These are phyloP conservation scores for Andricus quercusramuli DNA, from an alignment of 2,888 invertebrate species.

Conservation along the genomic window DNA sequence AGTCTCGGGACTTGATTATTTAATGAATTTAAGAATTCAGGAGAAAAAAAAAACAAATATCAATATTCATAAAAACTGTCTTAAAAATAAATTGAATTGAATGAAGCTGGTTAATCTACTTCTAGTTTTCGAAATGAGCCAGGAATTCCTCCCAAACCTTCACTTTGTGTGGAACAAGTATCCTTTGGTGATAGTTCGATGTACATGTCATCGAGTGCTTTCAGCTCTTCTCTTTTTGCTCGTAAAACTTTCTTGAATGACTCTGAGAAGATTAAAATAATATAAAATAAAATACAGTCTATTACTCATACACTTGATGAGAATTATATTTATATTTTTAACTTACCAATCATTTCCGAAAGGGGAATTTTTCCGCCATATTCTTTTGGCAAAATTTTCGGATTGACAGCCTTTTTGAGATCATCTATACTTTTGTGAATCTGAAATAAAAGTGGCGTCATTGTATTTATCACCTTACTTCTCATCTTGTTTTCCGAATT, in stretches of 20 bases:
- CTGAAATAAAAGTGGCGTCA: slow-evolving; percentile 76
- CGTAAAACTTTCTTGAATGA: slow-evolving; percentile 83
- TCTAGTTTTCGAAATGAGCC: slow-evolving; percentile 92
- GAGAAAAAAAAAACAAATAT: background rate
- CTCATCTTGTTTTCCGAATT: background rate
- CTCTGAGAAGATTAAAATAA: slow-evolving; percentile 59
- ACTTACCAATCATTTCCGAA: slow-evolving; percentile 87
- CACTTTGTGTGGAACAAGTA: slow-evolving; percentile 81
- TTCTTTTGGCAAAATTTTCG: slow-evolving; percentile 90
- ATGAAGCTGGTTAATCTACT: slow-evolving; percentile 83
- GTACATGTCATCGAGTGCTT: slow-evolving; percentile 88
- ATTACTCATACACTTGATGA: background rate
- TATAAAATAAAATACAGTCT: background rate
- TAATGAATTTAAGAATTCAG: background rate
- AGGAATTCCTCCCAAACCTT: slow-evolving; percentile 87
- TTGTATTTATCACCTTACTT: background rate
- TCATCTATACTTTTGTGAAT: slow-evolving; percentile 88
- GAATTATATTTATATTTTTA: background rate
- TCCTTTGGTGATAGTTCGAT: slow-evolving; percentile 83
- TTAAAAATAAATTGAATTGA: background rate
- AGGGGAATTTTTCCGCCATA: slow-evolving; percentile 92
- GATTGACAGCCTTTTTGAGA: slow-evolving; percentile 85
- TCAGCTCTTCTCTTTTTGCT: slow-evolving; percentile 83
- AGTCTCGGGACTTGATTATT: background rate
- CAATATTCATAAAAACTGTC: background rate